A percentile compares a stretch with the other conserved stretches of the same genome.
phyloP scores from a whole-genome alignment of 1,140 invertebrate genomes.

The Gryllus bimaculatus region DNA sequence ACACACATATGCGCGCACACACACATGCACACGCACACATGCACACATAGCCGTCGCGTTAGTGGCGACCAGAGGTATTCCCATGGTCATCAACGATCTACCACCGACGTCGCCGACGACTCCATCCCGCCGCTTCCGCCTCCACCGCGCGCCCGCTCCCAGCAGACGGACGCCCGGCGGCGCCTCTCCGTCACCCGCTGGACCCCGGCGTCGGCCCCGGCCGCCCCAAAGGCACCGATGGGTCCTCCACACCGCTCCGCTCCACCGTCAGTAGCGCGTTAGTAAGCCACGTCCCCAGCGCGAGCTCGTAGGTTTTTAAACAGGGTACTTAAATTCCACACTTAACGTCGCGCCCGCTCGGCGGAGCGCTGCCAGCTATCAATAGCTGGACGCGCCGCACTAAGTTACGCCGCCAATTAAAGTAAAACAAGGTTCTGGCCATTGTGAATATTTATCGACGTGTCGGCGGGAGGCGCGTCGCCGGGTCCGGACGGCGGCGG shows the following conservation, averaged over 20 bases:
- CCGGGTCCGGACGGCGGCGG: neutral
- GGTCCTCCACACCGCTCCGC: too few relatives aligned
- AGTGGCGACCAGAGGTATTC: too few relatives aligned
- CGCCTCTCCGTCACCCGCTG: too few relatives aligned
- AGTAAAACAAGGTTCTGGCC: conserved; percentile 3
- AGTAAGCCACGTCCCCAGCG: neutral
- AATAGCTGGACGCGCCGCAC: neutral
- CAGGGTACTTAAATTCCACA: neutral
- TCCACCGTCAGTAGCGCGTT: neutral
- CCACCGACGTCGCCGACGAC: too few relatives aligned
- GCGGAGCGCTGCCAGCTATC: neutral
- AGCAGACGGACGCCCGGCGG: too few relatives aligned
- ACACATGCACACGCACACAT: too few relatives aligned
- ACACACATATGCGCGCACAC: too few relatives aligned
- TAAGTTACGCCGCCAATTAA: conserved; percentile 4
- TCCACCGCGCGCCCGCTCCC: too few relatives aligned
- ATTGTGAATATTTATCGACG: conserved; percentile 5
- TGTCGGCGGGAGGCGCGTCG: neutral
- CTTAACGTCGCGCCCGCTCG: neutral
- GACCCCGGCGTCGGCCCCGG: too few relatives aligned
- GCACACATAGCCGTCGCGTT: too few relatives aligned
- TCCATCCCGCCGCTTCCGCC: too few relatives aligned
- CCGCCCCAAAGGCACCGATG: neutral
- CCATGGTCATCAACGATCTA: too few relatives aligned
- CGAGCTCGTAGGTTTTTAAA: neutral